Evolutionary conservation across 1,140 invertebrate genomes (phyloP), one percentile per base, ranked within the genome.

Genomic region (Tyrophagus putrescentiae): DNA sequence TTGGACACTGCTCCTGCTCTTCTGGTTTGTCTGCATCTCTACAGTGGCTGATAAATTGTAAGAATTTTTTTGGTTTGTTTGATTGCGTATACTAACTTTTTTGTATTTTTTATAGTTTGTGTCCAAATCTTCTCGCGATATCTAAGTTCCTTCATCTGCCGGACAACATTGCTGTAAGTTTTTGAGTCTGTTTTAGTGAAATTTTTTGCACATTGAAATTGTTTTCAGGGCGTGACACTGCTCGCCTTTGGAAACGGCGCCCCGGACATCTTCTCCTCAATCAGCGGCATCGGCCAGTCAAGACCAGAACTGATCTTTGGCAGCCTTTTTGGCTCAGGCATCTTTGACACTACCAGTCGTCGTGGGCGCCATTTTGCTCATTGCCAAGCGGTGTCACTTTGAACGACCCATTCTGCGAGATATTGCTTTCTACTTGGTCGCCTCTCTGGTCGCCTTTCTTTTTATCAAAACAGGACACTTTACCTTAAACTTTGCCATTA

Each of bases 201-300:
- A 27, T 52, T 13, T 39, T 21, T 13, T 39, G 13, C 13, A 39
- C 36, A 13, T 39, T 39, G 36, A 39, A 13, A 13, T 39, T 39
- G 21, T 13, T 33, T 11, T 39, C 25, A 69, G 65, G 84, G 84
- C 4, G 82, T 86, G 13, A 87, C 83, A 18, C 77, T 86, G 62
- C 67, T 87, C 65, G 84, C 84, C 1, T 84, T 86, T 70, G 84
- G 84, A n/a, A 86, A 87, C 72, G 84, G 82, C 32, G 79, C 83
- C 3, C 80, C 83, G 7, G 84, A 87, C 70, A 76, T 86, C 25
- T 84, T 86, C 69, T 81, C 80, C 36, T 79, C 80, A 1, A 59
- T 83, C 52, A 73, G 76, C 54, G 69, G 73, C 45, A 65, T 72
- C 42, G 66, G 74, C 67, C 68, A 73, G 64, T 70, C 72, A 62